Evolutionary conservation across 2,888 invertebrate species (phyloP).

Genomic region (Boloria selene): DNA sequence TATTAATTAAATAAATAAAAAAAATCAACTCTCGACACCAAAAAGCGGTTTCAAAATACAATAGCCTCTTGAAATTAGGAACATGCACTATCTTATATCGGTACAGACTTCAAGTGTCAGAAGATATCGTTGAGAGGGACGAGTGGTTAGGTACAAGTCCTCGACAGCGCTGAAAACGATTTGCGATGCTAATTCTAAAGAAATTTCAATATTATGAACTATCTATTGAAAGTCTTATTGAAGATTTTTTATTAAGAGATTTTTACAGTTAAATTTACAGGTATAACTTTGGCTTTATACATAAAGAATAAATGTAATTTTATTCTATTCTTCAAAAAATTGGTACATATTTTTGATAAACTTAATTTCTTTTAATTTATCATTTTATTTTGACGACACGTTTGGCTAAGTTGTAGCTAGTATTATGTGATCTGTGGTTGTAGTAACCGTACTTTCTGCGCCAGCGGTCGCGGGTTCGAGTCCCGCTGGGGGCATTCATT

Average conservation of each 20-base stretch:
- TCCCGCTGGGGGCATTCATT: too few relatives aligned
- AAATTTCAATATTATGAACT: conserved; percentile 16
- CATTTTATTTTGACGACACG: too few relatives aligned
- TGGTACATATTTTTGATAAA: too few relatives aligned
- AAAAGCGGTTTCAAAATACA: conserved; percentile 23
- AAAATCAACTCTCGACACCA: conserved; percentile 2
- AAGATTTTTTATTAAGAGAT: not conserved
- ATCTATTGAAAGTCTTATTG: not conserved
- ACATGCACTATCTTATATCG: conserved; percentile 61
- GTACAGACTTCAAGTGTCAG: conserved; percentile 38
- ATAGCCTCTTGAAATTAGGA: conserved; percentile 49
- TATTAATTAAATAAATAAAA: not conserved
- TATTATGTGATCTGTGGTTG: too few relatives aligned
- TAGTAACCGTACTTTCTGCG: too few relatives aligned
- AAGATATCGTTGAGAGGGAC: conserved; percentile 37
- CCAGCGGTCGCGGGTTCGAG: too few relatives aligned
- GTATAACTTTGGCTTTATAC: too few relatives aligned
- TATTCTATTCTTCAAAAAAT: too few relatives aligned
- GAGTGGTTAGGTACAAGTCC: conserved; percentile 22
- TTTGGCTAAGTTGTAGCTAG: too few relatives aligned
- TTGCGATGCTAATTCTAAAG: conserved; percentile 17
- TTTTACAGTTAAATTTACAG: too few relatives aligned
- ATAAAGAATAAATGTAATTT: too few relatives aligned
- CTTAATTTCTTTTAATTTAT: too few relatives aligned
- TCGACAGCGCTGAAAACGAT: conserved; percentile 15